A percentile compares a stretch with the other conserved stretches of the same genome.
These are phyloP conservation scores for Boloria euphrosyne DNA, from an alignment of 2,888 invertebrate genomes.

Conservation along the genomic window DNA sequence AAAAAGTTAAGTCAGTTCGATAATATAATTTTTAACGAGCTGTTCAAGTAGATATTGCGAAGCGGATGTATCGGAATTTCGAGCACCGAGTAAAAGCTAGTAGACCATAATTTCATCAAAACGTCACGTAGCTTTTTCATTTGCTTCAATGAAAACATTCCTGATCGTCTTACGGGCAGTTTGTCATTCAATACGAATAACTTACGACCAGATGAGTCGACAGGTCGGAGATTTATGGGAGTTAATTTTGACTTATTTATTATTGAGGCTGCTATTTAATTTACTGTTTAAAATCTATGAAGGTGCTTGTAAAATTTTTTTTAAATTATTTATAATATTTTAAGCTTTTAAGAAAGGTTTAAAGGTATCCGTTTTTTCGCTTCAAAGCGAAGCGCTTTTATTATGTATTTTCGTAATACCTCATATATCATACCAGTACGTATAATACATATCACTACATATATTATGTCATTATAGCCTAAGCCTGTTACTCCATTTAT, in stretches of 20 bases:
- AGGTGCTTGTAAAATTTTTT: not conserved
- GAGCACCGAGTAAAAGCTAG: not conserved
- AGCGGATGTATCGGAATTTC: constrained; percentile 7
- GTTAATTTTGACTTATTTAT: constrained; percentile 43
- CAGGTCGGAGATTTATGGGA: constrained; percentile 61
- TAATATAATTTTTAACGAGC: no score
- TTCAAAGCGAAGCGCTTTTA: no score
- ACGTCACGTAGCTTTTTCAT: constrained; percentile 36
- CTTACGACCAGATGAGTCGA: constrained; percentile 63
- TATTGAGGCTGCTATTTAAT: not conserved
- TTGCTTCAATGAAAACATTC: constrained; percentile 37
- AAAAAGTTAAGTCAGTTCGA: no score
- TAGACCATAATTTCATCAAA: constrained; percentile 32
- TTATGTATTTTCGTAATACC: no score
- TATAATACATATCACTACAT: no score
- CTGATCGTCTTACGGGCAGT: constrained; percentile 45
- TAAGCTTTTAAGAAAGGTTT: no score
- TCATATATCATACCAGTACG: no score
- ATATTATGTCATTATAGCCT: no score
- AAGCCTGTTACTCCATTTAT: no score
- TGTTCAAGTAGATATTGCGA: no score
- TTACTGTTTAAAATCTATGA: not conserved
- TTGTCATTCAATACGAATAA: constrained; percentile 62
- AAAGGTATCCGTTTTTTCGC: no score
- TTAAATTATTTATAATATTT: not conserved